phyloP scores from a whole-genome alignment of 2,888 invertebrate species.

The Antheraea yamamai region DNA sequence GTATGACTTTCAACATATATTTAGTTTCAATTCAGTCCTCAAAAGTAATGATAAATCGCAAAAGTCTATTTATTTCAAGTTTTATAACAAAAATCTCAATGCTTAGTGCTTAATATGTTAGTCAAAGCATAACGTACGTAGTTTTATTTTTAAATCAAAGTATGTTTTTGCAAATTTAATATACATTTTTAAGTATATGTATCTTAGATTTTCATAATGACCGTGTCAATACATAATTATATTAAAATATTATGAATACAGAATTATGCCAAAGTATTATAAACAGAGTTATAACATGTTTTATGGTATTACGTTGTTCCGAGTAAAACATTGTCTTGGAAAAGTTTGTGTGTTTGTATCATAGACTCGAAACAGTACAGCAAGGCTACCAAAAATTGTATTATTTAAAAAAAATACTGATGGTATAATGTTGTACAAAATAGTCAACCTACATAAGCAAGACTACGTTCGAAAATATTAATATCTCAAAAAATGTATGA shows the following conservation, averaged over 20 bases:
- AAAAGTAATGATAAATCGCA: neutral
- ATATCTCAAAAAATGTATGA: no score
- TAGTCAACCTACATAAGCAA: neutral
- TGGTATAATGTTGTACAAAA: neutral
- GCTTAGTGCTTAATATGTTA: no score
- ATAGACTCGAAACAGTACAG: constrained; percentile 1
- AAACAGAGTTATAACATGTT: constrained; percentile 38
- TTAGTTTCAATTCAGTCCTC: neutral
- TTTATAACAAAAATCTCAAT: no score
- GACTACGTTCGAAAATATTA: no score
- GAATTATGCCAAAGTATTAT: constrained; percentile 2
- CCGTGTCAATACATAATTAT: neutral
- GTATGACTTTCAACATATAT: neutral
- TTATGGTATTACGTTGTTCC: constrained; percentile 40
- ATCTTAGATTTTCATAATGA: neutral
- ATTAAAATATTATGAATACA: neutral
- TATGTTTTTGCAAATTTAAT: no score
- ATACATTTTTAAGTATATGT: neutral
- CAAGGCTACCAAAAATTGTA: neutral
- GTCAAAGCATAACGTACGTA: no score
- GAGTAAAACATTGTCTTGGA: constrained; percentile 39
- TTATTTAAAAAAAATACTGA: neutral
- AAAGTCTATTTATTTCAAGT: neutral
- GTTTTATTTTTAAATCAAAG: no score
- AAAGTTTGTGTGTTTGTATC: constrained; percentile 17